phyloP scores from a whole-genome alignment of 2,113 vertebrate genomes.

The Oceanites oceanicus region DNA sequence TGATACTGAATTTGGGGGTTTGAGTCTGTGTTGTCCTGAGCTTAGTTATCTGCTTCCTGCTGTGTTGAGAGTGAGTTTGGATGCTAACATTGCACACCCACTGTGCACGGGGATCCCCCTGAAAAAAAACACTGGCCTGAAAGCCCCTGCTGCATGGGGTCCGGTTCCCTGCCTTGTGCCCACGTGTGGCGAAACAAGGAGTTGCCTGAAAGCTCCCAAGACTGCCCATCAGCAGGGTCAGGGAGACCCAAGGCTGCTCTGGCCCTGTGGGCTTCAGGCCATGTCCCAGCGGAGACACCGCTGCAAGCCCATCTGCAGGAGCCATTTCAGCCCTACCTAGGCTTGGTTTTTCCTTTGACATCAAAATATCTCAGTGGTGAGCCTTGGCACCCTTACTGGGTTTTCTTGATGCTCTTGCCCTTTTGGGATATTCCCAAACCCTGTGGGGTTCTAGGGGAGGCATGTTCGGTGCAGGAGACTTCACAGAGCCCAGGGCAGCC shows the following conservation, averaged over 20 bases:
- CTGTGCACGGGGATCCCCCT: neutral
- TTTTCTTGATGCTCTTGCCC: neutral
- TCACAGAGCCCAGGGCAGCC: neutral
- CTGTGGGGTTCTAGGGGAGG: neutral
- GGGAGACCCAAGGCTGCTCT: neutral
- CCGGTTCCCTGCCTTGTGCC: neutral
- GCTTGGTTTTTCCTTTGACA: neutral
- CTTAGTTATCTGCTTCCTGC: neutral
- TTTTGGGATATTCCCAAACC: neutral
- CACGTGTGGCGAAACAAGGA: fast-evolving
- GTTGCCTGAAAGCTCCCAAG: neutral
- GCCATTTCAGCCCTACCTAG: neutral
- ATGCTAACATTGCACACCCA: neutral
- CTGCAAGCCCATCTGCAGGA: neutral
- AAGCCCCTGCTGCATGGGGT: fast-evolving
- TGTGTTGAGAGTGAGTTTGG: neutral
- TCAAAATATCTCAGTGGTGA: neutral
- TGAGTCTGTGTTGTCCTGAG: neutral
- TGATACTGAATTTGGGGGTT: neutral
- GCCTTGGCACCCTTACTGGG: neutral
- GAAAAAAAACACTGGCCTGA: neutral
- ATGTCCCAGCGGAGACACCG: neutral
- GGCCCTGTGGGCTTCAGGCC: neutral
- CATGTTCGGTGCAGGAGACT: neutral
- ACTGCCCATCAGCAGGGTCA: neutral